Conservation (phyloP, 2,888 invertebrate species). For the Mactromeris polynyma region DNA sequence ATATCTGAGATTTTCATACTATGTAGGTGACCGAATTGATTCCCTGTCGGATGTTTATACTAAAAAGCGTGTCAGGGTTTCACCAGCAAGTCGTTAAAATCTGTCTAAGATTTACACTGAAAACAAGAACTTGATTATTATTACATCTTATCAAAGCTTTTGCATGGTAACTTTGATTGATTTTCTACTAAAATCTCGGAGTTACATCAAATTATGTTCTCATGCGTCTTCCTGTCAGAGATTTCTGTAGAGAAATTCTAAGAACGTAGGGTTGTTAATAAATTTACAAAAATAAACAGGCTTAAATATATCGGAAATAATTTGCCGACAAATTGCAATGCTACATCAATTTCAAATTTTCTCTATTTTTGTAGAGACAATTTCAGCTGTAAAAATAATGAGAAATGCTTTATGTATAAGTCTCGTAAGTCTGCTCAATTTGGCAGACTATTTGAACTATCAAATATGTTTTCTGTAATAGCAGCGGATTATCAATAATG, state of each 20-base stretch:
- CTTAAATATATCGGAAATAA: neutral
- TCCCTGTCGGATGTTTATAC: neutral
- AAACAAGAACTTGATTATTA: neutral
- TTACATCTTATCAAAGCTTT: neutral
- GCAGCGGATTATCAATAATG: neutral
- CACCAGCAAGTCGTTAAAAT: neutral
- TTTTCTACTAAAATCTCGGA: neutral
- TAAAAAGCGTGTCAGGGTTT: neutral
- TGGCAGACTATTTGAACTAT: neutral
- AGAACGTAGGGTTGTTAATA: neutral
- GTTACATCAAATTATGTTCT: neutral
- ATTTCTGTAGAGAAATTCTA: neutral
- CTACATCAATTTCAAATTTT: slow-evolving; percentile 1
- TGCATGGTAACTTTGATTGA: neutral
- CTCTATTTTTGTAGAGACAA: neutral
- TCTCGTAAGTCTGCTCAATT: neutral
- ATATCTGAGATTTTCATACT: no score
- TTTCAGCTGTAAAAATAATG: neutral
- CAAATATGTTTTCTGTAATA: neutral
- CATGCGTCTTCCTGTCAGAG: neutral
- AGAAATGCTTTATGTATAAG: neutral
- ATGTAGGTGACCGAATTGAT: no score
- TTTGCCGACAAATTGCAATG: neutral
- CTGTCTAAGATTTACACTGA: neutral
- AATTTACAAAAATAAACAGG: neutral